These are phyloP conservation scores for Danaus plexippus DNA, from an alignment of 1,140 invertebrate species.

Conservation along the genomic window DNA sequence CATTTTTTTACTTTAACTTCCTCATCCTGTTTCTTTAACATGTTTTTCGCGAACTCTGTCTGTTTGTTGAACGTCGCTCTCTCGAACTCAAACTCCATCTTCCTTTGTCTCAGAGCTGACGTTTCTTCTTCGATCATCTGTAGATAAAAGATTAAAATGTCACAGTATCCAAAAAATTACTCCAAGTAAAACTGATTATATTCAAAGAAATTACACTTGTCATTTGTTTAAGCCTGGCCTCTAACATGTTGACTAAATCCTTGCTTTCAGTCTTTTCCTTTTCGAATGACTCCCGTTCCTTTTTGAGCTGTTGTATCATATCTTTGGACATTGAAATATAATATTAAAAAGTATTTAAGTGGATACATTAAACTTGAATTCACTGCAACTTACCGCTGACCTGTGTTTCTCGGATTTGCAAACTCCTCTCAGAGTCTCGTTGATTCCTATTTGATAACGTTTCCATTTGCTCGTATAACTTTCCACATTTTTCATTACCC, in stretches of 20 bases:
- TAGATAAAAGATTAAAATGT: conserved; percentile 4
- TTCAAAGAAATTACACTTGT: conserved; percentile 34
- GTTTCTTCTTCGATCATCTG: conserved; percentile 66
- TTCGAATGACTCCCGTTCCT: conserved; percentile 53
- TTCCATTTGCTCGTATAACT: conserved; percentile 43
- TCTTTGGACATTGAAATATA: conserved; percentile 29
- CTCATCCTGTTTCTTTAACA: conserved; percentile 62
- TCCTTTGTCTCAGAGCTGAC: conserved; percentile 51
- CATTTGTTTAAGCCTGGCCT: conserved; percentile 60
- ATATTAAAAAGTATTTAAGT: conserved; percentile 1
- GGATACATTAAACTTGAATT: not conserved
- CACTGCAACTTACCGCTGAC: conserved; percentile 36
- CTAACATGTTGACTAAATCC: conserved; percentile 49
- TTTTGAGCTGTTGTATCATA: conserved; percentile 52
- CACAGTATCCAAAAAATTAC: conserved; percentile 1
- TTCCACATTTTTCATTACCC: conserved; percentile 39
- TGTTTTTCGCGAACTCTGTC: conserved; percentile 63
- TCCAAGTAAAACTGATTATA: not conserved
- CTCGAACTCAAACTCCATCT: conserved; percentile 67
- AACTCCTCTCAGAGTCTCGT: conserved; percentile 33
- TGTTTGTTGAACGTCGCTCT: conserved; percentile 62
- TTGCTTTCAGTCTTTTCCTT: conserved; percentile 51
- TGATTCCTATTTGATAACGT: conserved; percentile 36
- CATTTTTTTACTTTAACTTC: conserved; percentile 48
- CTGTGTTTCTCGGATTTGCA: conserved; percentile 49